Evolutionary conservation across 2,113 vertebrate genomes (phyloP).

Genomic region (Rallus limicola): DNA sequence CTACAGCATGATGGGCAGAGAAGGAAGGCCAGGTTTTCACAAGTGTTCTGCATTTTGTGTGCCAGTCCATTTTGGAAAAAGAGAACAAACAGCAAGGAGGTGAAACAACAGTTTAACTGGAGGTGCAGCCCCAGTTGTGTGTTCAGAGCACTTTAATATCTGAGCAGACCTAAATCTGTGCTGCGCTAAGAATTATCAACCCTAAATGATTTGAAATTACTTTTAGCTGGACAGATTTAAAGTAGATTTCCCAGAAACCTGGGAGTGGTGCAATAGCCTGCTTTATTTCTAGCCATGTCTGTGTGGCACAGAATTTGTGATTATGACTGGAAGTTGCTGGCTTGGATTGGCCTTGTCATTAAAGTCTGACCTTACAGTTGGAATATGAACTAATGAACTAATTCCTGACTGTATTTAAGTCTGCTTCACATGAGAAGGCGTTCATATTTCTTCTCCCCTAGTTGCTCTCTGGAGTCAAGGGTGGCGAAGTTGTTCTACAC

Average conservation of each 20-base stretch:
- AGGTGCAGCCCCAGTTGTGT: neutral
- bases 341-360: slow-evolving; percentile 18
- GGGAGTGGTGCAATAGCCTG: neutral
- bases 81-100: neutral
- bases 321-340: slow-evolving; percentile 51
- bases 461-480: neutral
- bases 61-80: neutral
- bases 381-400: slow-evolving; percentile 35
- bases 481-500: neutral
- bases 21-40: neutral
- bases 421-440: neutral
- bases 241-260: slow-evolving; percentile 20
- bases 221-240: neutral
- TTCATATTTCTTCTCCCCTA: slow-evolving; percentile 2
- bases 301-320: neutral
- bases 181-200: neutral
- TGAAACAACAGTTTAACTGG: neutral
- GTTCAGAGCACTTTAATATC: neutral
- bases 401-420: slow-evolving; percentile 25
- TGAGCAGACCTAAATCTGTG: neutral
- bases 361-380: neutral
- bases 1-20: neutral
- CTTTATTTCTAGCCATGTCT: slow-evolving; percentile 1
- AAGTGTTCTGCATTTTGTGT: neutral
- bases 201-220: neutral